A percentile compares a stretch with the other conserved stretches of the same genome.
Conservation (phyloP, 1,140 invertebrate species). For the Ganaspis sp. region DNA sequence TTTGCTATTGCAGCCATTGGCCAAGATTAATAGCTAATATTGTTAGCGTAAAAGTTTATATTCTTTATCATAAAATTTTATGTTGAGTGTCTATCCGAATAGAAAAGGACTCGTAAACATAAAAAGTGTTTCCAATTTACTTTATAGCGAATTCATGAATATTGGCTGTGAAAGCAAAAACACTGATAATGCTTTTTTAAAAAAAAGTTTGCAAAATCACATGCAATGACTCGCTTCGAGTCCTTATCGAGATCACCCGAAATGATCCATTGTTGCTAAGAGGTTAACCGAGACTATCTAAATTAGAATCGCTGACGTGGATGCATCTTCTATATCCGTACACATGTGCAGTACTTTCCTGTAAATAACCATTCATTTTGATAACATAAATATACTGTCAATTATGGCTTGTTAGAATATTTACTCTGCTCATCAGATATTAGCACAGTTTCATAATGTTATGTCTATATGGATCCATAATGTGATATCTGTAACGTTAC, state of each 20-base stretch:
- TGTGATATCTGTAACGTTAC: no score
- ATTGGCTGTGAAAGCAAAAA: neutral
- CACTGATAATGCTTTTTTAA: neutral
- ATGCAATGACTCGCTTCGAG: slow-evolving; percentile 14
- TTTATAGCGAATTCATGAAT: neutral
- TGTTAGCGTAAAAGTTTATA: neutral
- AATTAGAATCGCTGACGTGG: slow-evolving; percentile 18
- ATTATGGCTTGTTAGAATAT: neutral
- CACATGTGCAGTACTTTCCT: neutral
- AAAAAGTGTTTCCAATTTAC: neutral
- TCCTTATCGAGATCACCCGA: slow-evolving; percentile 1
- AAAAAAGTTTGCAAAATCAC: neutral
- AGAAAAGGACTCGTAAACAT: neutral
- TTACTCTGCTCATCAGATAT: neutral
- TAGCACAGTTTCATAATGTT: no score
- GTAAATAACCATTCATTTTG: neutral
- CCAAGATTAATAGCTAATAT: neutral
- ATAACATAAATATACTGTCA: neutral
- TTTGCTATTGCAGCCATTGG: neutral
- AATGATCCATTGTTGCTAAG: slow-evolving; percentile 9
- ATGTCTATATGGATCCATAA: no score
- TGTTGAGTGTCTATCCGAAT: neutral
- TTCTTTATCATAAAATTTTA: neutral
- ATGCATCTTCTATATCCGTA: slow-evolving; percentile 9
- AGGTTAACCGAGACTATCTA: slow-evolving; percentile 3